These are phyloP conservation scores for Melanophora roralis DNA, from an alignment of 2,888 invertebrate genomes.

Conservation along the genomic window DNA sequence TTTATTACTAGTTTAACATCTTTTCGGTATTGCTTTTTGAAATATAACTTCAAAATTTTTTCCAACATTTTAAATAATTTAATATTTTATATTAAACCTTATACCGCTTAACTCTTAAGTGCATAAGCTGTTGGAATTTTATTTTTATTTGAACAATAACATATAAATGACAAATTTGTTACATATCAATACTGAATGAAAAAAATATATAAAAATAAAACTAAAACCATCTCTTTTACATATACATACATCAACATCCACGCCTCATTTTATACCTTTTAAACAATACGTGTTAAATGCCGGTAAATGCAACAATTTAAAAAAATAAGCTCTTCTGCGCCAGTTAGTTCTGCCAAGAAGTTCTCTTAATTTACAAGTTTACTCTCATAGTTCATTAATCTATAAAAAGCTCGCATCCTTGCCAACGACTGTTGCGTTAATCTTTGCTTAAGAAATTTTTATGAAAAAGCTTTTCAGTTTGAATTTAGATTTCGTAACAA, in stretches of 20 bases:
- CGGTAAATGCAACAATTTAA: constrained; percentile 60
- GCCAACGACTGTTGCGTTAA: constrained; percentile 47
- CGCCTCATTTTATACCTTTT: neutral
- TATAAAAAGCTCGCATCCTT: constrained; percentile 43
- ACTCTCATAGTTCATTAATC: neutral
- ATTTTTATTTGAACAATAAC: no score
- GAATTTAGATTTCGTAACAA: constrained; percentile 57
- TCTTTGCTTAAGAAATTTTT: neutral
- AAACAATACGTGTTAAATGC: constrained; percentile 40
- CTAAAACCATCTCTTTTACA: no score
- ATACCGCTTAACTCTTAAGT: no score
- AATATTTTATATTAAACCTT: no score
- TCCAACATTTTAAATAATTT: no score
- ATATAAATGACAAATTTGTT: neutral
- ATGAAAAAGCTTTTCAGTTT: constrained; percentile 59
- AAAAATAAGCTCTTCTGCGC: constrained; percentile 12
- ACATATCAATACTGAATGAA: constrained; percentile 12
- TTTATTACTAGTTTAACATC: no score
- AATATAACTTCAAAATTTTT: no score
- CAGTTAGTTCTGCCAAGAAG: neutral
- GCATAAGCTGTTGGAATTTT: no score
- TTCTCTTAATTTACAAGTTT: constrained; percentile 29
- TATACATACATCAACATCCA: no score
- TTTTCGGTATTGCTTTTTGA: no score
- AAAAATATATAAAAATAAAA: no score